Conservation (phyloP, 30 jellyfish, hydroid and myxozoan species). For the Hydractinia symbiolongicarpus region DNA sequence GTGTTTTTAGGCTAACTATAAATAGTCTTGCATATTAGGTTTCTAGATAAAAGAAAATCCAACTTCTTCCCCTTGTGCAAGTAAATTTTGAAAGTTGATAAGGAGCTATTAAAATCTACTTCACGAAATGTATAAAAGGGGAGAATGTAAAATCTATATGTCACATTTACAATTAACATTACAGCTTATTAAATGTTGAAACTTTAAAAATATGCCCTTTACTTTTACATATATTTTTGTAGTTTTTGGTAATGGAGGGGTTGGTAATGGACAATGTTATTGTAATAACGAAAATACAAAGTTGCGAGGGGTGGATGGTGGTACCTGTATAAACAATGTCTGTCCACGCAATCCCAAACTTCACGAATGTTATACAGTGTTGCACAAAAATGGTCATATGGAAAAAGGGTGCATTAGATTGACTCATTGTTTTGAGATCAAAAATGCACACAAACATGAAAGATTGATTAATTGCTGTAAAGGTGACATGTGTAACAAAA, state of each 20-base stretch:
- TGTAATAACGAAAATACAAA: constrained; percentile 5
- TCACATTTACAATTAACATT: too few relatives aligned
- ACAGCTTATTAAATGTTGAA: too few relatives aligned
- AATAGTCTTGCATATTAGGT: too few relatives aligned
- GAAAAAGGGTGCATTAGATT: constrained; percentile 15
- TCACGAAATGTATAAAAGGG: too few relatives aligned
- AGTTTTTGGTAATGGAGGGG: not conserved
- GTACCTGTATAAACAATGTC: not conserved
- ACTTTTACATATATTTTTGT: too few relatives aligned
- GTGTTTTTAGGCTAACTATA: too few relatives aligned
- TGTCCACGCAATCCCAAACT: not conserved
- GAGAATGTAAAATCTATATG: too few relatives aligned
- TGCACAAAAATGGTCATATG: not conserved
- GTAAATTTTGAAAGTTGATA: too few relatives aligned
- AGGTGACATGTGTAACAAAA: constrained; percentile 15
- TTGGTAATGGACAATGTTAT: not conserved
- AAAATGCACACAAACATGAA: constrained; percentile 10
- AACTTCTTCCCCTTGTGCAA: too few relatives aligned
- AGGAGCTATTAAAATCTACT: too few relatives aligned
- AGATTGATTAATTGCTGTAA: constrained; percentile 14
- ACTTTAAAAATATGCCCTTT: too few relatives aligned
- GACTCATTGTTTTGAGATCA: not conserved
- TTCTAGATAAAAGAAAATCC: too few relatives aligned
- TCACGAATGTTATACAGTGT: not conserved
- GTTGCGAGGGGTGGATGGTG: not conserved